phyloP scores from a whole-genome alignment of 2,113 vertebrate genomes.

The Notechis scutatus region DNA sequence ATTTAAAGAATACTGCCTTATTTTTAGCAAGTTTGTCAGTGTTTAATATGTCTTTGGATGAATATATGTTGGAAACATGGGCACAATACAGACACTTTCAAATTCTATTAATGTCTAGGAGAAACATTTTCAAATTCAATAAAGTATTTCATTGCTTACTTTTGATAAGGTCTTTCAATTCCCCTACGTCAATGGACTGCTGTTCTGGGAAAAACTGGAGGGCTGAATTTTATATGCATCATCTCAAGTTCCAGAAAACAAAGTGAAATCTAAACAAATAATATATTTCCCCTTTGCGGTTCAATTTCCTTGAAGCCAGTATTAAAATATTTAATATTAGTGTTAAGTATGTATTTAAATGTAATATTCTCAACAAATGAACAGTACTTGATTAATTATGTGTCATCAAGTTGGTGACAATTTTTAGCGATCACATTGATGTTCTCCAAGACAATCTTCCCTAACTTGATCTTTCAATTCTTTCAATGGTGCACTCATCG shows the following conservation, averaged over 20 bases:
- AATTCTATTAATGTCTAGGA: not conserved
- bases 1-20: not conserved
- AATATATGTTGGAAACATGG: not conserved
- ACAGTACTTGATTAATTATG: not conserved
- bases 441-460: not conserved
- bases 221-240: not conserved
- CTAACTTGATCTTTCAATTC: not conserved
- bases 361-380: not conserved
- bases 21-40: not conserved
- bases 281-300: not conserved
- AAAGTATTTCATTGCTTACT: not conserved
- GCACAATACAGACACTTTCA: not conserved
- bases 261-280: not conserved
- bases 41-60: not conserved
- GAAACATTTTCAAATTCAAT: not conserved
- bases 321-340: not conserved
- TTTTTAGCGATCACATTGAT: not conserved
- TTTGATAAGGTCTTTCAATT: not conserved
- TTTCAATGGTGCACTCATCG: not conserved
- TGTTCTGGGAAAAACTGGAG: not conserved
- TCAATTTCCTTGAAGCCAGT: not conserved
- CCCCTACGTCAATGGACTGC: not conserved
- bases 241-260: not conserved
- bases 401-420: not conserved
- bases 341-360: not conserved